Conservation (phyloP, 1,140 invertebrate genomes). For the Chironomus tepperi region DNA sequence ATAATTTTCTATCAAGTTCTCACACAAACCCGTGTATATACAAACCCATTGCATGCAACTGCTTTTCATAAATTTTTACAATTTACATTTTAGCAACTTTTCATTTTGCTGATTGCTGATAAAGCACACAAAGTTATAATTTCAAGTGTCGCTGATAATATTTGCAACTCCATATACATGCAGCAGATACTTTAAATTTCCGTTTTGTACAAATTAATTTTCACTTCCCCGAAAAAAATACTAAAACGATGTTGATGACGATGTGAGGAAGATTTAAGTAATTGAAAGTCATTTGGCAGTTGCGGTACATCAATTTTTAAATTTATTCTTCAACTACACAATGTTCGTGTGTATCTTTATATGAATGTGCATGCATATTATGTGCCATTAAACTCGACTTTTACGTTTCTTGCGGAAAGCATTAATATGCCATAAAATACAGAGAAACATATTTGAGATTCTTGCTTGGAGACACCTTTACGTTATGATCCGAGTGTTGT, state of each 20-base stretch:
- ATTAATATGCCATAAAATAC: too few relatives aligned
- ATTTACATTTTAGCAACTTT: not conserved
- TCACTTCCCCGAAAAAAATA: not conserved
- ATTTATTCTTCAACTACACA: not conserved
- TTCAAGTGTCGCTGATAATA: not conserved
- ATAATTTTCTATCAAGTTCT: too few relatives aligned
- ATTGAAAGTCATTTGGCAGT: conserved; percentile 19
- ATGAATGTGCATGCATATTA: too few relatives aligned
- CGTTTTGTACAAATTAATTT: not conserved
- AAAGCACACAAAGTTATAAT: not conserved
- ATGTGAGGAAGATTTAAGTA: not conserved
- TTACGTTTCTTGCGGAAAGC: too few relatives aligned
- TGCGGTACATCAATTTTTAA: conserved; percentile 20
- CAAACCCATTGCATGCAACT: too few relatives aligned
- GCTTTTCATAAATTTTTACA: too few relatives aligned
- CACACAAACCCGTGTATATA: too few relatives aligned
- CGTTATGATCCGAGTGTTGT: too few relatives aligned
- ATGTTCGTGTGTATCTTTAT: too few relatives aligned
- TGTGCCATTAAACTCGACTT: too few relatives aligned
- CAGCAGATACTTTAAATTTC: not conserved
- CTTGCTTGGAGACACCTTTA: too few relatives aligned
- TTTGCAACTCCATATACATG: not conserved
- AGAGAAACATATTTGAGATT: too few relatives aligned
- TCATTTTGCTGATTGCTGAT: not conserved
- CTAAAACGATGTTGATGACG: not conserved